Base-by-base conservation (phyloP, 2,113 vertebrate species). In the Electrona antarctica region DNA sequence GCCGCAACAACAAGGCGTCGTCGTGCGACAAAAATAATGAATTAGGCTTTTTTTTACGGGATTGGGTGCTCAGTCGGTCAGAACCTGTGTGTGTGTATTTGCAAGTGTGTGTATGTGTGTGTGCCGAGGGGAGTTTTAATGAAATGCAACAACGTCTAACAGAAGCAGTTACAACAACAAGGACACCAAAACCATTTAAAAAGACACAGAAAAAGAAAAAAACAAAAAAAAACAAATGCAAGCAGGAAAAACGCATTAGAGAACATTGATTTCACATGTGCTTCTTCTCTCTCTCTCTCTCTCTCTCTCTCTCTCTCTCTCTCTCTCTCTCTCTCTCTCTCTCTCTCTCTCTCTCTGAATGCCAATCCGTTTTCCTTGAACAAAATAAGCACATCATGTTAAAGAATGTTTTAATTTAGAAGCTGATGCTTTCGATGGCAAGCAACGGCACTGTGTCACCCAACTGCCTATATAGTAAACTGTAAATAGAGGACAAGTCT, bases 401-500 rank as follows among this genome's bases (percentile, higher is more conserved):
- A 46, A 41, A 62, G 13, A 59, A 69, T 54, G 64, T 78, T 70
- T 67, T 58, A 33, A 76, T 79, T 79, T 76, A 57, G 63, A 60
- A 77, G 73, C 65, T 84, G 74, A 71, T 65, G 54, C 79, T 80
- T 84, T 73, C 78, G 76, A 79, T 60, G 45, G 47, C 62, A 82
- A 77, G 73, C 66, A 64, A 14, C 33, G n/a, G 49, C 54, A 33
- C 56, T 71, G 75, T 76, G 76, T 79, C 50, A 60, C n/a, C 33
- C 45, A 41, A 54, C 47, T 77, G 70, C 77, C 78, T 80, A 21
- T 80, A 21, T 80, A 66, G 52, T 57, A 49, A 81, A 80, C 50
- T 86, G 83, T 88, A 82, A 86, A 90, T 86, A 85, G 71, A 79
- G 66, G 62, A 85, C 51, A 78, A 73, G 74, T 81, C 82, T 89